A percentile compares a stretch with the other conserved stretches of the same genome.
phyloP scores from a whole-genome alignment of 2,888 invertebrate species.

The Synergus itoensis region DNA sequence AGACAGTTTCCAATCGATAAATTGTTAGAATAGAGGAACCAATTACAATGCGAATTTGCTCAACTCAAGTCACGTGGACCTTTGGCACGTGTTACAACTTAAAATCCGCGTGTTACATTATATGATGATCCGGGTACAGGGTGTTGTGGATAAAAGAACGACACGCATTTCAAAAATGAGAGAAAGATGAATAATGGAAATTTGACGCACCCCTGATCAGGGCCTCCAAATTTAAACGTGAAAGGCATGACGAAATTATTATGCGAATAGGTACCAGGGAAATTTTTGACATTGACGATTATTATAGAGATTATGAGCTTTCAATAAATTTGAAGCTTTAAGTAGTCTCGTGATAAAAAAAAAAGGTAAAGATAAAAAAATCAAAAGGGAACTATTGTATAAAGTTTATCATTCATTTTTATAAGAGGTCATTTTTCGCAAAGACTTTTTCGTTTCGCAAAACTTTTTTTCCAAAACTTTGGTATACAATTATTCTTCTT shows the following conservation, averaged over 20 bases:
- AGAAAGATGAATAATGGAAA: not conserved
- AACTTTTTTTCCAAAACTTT: no score
- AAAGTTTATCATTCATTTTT: not conserved
- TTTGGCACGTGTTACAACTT: slow-evolving; percentile 21
- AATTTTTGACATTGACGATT: not conserved
- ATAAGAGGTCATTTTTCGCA: no score
- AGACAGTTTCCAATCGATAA: no score
- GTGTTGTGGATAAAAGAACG: slow-evolving; percentile 2
- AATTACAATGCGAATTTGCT: not conserved
- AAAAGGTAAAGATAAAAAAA: no score
- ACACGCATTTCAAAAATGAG: slow-evolving; percentile 17
- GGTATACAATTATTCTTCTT: no score
- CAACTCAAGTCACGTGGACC: slow-evolving; percentile 19
- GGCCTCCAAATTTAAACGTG: not conserved
- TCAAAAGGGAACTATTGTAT: no score
- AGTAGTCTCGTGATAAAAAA: not conserved
- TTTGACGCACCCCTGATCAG: not conserved
- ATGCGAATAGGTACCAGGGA: not conserved
- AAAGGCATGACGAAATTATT: not conserved
- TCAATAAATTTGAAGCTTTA: not conserved
- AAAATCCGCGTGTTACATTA: slow-evolving; percentile 12
- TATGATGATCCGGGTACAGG: slow-evolving; percentile 19
- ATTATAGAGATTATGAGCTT: not conserved
- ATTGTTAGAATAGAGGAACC: not conserved
- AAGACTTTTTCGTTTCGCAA: no score